phyloP scores from a whole-genome alignment of 2,113 vertebrate genomes.

The Rhinolophus ferrumequinum region DNA sequence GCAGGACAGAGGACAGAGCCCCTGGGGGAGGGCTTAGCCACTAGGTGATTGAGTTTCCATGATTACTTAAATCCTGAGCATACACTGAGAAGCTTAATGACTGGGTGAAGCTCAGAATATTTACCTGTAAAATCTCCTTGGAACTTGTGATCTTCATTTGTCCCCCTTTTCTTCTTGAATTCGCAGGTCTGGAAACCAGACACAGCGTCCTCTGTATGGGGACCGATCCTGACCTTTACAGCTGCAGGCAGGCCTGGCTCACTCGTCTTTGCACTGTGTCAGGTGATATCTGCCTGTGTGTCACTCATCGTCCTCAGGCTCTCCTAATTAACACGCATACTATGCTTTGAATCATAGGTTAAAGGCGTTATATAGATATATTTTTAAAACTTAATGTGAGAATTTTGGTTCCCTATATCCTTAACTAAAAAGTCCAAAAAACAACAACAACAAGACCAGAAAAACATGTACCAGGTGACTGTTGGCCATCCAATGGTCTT shows the following conservation, averaged over 20 bases:
- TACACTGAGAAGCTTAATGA: not conserved
- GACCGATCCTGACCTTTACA: not conserved
- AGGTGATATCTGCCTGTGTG: no score
- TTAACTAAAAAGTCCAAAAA: no score
- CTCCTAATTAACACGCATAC: no score
- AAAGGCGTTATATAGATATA: no score
- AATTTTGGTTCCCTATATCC: no score
- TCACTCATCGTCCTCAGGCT: no score
- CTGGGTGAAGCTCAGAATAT: not conserved
- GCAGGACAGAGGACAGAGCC: not conserved
- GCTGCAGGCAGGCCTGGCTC: not conserved
- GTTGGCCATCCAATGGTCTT: no score
- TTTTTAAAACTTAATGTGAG: no score
- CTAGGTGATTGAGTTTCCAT: not conserved
- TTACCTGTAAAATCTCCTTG: not conserved
- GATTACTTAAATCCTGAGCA: not conserved
- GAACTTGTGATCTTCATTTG: not conserved
- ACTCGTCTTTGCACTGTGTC: not conserved
- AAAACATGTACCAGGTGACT: no score
- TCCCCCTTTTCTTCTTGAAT: not conserved
- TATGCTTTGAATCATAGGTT: no score
- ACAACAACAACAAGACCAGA: no score
- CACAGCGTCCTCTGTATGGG: rapidly evolving
- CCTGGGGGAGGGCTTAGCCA: not conserved
- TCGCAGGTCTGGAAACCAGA: not conserved